Evolutionary conservation across 2,113 vertebrate species (phyloP), one percentile per base, ranked within the genome.

Genomic region (Pseudorasbora parva): DNA sequence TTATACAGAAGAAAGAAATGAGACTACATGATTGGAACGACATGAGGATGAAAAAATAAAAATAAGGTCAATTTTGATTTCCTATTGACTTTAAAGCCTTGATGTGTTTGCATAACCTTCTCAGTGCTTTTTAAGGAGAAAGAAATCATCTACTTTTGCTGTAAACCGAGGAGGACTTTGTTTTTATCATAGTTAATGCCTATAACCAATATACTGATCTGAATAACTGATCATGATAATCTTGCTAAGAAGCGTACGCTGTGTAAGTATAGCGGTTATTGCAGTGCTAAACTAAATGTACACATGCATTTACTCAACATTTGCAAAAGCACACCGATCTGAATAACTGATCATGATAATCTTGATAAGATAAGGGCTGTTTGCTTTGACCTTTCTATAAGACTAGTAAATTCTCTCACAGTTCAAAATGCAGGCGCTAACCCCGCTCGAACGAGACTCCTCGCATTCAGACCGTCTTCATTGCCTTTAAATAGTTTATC

Each of bases 401-500:
- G 14, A 64, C 2, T 30, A 15, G 33, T 33, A 66, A n/a, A 33
- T 33, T 37, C 30, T 27, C 17, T 66, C 27, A 64, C 27, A 17
- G 62, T 41, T n/a, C 9, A 69, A 12, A 21, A 23, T 43, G 14
- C 68, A 71, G 41, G 1, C 2, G 2, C 37, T 2, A 41, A 71
- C 21, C 37, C 37, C 2, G 37, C 30, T 68, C 30, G 27, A 21
- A 3, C 0, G 47, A 75, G 17, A 75, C 25, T 8, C 41, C 7
- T 75, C 25, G 14, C 23, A 56, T 75, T 56, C 49, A 75, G 27
- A n/a, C 73, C 23, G 4, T 45, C 68, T 45, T 23, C 68, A 23
- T 37, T 56, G 49, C 9, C 74, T 57, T 23, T 59, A 77, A 57
- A 41, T 41, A 57, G 74, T 57, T 77, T 57, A 77, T 77, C 74